A percentile compares a stretch with the other conserved stretches of the same genome.
These are phyloP conservation scores for Aphaenogaster ashmeadi DNA, from an alignment of 1,140 invertebrate genomes.

Conservation along the genomic window DNA sequence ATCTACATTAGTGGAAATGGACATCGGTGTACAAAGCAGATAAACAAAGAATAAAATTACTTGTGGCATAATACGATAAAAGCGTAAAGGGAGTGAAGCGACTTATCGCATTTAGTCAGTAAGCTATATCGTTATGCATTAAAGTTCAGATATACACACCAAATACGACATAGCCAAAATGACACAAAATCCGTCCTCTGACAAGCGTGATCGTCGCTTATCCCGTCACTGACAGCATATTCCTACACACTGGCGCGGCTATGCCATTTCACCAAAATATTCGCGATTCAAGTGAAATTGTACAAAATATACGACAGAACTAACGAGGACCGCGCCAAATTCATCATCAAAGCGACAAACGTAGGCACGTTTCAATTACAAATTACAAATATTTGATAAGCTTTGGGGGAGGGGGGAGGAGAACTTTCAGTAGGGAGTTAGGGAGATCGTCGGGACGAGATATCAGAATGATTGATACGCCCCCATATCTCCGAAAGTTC, in stretches of 20 bases:
- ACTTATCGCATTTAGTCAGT: neutral
- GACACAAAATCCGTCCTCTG: neutral
- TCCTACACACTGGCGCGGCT: neutral
- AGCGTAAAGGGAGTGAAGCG: neutral
- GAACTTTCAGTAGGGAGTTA: neutral
- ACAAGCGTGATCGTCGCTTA: constrained; percentile 21
- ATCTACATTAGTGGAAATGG: too few species aligned
- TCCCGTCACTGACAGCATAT: constrained; percentile 10
- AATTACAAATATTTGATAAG: constrained; percentile 47
- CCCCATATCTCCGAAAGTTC: neutral
- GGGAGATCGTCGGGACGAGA: neutral
- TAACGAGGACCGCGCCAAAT: constrained; percentile 4
- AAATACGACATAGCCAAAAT: constrained; percentile 49
- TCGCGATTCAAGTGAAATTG: neutral
- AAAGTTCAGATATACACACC: neutral
- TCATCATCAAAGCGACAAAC: constrained; percentile 33
- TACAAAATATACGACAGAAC: neutral
- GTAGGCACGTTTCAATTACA: constrained; percentile 51
- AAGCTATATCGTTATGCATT: neutral
- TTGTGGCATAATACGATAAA: neutral
- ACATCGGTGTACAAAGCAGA: neutral
- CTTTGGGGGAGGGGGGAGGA: neutral
- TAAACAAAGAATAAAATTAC: constrained; percentile 2
- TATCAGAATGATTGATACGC: neutral
- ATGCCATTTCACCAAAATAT: constrained; percentile 7